These are phyloP conservation scores for Hemicrepidius hirtus DNA, from an alignment of 2,888 invertebrate genomes.

Conservation along the genomic window DNA sequence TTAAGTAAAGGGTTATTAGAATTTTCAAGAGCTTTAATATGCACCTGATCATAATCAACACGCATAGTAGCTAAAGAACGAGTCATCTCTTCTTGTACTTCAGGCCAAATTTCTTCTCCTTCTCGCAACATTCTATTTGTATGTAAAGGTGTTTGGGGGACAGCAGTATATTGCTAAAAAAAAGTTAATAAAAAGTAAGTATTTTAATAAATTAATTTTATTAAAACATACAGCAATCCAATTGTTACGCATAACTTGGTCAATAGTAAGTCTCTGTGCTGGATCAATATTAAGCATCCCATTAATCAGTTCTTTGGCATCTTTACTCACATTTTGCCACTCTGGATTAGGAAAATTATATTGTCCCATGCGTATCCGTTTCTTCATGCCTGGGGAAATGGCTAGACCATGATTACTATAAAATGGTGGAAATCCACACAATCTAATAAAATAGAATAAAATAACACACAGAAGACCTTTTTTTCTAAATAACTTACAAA, in stretches of 20 bases:
- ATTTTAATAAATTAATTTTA: slow-evolving; percentile 26
- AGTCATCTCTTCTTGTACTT: slow-evolving; percentile 99
- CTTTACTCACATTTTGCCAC: slow-evolving; percentile 94
- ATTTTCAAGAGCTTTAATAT: slow-evolving; percentile 93
- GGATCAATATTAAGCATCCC: slow-evolving; percentile 97
- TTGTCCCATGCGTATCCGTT: slow-evolving; percentile 94
- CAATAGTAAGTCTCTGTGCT: slow-evolving; percentile 90
- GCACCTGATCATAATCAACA: slow-evolving; percentile 96
- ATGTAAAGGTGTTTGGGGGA: slow-evolving; percentile 96
- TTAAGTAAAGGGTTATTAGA: slow-evolving; percentile 94
- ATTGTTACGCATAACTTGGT: slow-evolving; percentile 90
- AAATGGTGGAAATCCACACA: slow-evolving; percentile 99
- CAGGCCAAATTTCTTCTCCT: slow-evolving; percentile 95
- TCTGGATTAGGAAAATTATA: slow-evolving; percentile 98
- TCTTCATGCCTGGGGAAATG: slow-evolving; percentile 99
- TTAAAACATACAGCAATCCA: slow-evolving; percentile 87
- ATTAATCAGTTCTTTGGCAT: slow-evolving; percentile 96
- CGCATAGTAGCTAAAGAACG: slow-evolving; percentile 98
- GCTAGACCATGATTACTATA: slow-evolving; percentile 98
- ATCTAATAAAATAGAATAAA: slow-evolving; percentile 67
- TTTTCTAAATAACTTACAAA: slow-evolving; percentile 78
- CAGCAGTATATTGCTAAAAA: slow-evolving; percentile 81
- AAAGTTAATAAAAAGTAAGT: slow-evolving; percentile 31
- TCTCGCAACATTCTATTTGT: slow-evolving; percentile 93
- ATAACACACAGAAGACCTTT: slow-evolving; percentile 17